Percentiles rank a stretch among this genome's conserved stretches.
These are phyloP conservation scores for Smutsia gigantea DNA, from an alignment of 2,797 vertebrate genomes.

Conservation along the genomic window DNA sequence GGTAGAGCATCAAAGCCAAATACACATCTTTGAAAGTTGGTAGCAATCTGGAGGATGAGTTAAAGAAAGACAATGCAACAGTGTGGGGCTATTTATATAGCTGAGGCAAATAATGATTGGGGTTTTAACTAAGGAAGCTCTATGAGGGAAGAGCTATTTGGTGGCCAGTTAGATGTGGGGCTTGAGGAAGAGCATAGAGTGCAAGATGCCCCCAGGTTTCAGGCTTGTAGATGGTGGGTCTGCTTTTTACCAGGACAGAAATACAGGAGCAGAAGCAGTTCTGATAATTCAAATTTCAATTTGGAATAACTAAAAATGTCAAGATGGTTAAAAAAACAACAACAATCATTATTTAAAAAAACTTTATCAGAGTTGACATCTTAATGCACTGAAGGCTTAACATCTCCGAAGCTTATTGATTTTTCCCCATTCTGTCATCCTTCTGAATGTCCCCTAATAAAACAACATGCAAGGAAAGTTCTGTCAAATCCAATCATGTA, in stretches of 20 bases:
- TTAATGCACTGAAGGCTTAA: slow-evolving; percentile 1
- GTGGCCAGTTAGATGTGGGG: not conserved
- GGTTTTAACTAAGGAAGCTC: not conserved
- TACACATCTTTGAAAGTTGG: not conserved
- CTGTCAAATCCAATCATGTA: not conserved
- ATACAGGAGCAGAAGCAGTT: slow-evolving; percentile 10
- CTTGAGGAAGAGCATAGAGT: not conserved
- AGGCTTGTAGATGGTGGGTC: not conserved
- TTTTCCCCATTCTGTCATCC: not conserved
- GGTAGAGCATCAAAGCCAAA: rapidly evolving
- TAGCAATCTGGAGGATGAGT: not conserved
- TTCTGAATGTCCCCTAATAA: not conserved
- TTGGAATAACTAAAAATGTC: slow-evolving; percentile 51
- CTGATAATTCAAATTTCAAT: slow-evolving; percentile 28
- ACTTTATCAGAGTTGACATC: not conserved
- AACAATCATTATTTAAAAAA: slow-evolving; percentile 15
- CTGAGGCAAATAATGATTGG: not conserved
- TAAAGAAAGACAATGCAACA: not conserved
- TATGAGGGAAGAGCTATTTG: not conserved
- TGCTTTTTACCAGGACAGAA: not conserved
- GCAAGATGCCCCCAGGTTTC: not conserved
- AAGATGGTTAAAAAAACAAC: not conserved
- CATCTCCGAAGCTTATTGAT: not conserved
- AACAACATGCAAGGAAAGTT: not conserved
- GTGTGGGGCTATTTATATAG: not conserved